A percentile compares a stretch with the other conserved stretches of the same genome.
Conservation (phyloP, 1,140 invertebrate genomes). For the Zaprionus vittiger region DNA sequence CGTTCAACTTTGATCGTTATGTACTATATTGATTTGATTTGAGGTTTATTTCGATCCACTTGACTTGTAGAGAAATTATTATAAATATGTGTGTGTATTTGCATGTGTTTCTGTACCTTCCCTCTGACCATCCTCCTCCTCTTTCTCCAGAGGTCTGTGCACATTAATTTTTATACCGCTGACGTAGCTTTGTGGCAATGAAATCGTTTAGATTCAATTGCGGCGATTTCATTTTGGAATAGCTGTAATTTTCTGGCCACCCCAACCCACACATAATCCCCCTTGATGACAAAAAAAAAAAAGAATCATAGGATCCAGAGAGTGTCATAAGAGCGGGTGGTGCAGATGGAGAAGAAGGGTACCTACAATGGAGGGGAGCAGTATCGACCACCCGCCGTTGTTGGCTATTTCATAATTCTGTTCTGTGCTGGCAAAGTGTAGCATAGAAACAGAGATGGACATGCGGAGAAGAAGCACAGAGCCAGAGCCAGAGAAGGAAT, state of each 20-base stretch:
- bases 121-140: constrained; percentile 21
- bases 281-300: background rate
- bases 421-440: constrained; percentile 37
- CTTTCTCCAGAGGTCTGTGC: background rate
- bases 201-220: constrained; percentile 82
- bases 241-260: constrained; percentile 78
- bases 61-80: background rate
- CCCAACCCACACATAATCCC: constrained; percentile 43
- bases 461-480: constrained; percentile 17
- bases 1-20: constrained; percentile 9
- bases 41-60: constrained; percentile 33
- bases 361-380: constrained; percentile 6
- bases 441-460: constrained; percentile 24
- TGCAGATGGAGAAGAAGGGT: constrained; percentile 2
- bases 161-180: constrained; percentile 44
- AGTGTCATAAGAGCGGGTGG: constrained; percentile 10
- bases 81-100: constrained; percentile 13
- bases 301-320: constrained; percentile 14
- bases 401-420: constrained; percentile 72
- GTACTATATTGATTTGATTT: constrained; percentile 48
- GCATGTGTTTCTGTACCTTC: background rate
- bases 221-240: constrained; percentile 79
- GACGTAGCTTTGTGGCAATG: constrained; percentile 74
- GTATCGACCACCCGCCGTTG: constrained; percentile 50
- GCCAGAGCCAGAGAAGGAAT: constrained; percentile 37